phyloP scores from a whole-genome alignment of 2,888 invertebrate species.

The Entomobrya proxima region DNA sequence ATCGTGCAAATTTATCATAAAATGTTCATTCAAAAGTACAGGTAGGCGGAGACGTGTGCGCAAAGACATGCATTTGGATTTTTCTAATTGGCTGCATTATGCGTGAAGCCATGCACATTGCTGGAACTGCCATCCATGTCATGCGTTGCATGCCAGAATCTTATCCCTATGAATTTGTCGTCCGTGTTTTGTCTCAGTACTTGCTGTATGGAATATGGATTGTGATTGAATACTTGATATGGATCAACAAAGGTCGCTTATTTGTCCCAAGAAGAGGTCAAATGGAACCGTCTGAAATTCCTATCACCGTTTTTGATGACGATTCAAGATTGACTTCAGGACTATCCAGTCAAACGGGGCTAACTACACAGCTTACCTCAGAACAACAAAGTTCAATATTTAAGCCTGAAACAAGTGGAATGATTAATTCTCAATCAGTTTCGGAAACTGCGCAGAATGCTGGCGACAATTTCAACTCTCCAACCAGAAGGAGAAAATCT shows the following conservation, averaged over 20 bases:
- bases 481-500: no score
- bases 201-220: conserved; percentile 51
- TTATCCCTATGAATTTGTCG: conserved; percentile 32
- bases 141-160: not conserved
- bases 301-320: not conserved
- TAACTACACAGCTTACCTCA: no score
- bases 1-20: no score
- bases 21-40: no score
- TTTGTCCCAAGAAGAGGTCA: conserved; percentile 41
- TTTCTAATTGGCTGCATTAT: not conserved
- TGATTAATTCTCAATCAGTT: no score
- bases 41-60: no score
- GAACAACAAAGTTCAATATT: no score
- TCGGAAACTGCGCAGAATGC: no score
- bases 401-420: no score
- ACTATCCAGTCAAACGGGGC: no score
- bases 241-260: conserved; percentile 15
- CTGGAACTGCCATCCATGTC: not conserved
- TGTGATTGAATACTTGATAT: conserved; percentile 12
- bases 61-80: not conserved
- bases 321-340: not conserved
- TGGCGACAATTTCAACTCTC: no score
- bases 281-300: conserved; percentile 39
- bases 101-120: conserved; percentile 20
- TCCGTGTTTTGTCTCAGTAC: conserved; percentile 36